Conservation (phyloP, 2,797 vertebrate species). For the Hoplostethus atlanticus region DNA sequence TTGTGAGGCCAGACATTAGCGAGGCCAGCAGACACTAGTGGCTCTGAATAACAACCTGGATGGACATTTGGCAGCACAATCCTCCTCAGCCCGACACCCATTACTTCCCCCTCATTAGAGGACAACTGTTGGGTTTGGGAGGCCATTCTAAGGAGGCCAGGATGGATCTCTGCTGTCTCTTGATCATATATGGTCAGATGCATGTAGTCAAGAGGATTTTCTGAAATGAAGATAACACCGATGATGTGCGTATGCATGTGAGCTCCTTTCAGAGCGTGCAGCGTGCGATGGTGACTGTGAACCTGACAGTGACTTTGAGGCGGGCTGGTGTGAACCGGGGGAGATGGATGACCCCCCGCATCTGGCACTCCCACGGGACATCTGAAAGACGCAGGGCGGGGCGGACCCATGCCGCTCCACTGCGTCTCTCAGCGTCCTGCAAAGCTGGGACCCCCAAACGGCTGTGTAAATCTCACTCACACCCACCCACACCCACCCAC, state of each 20-base stretch:
- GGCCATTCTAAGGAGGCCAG: slow-evolving; percentile 55
- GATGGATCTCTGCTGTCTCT: slow-evolving; percentile 55
- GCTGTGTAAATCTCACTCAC: slow-evolving; percentile 74
- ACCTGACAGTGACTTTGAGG: slow-evolving; percentile 65
- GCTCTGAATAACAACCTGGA: slow-evolving; percentile 84
- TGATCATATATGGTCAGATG: slow-evolving; percentile 16
- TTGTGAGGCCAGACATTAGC: slow-evolving; percentile 78
- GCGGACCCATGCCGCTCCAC: slow-evolving; percentile 81
- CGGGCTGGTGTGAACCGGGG: slow-evolving; percentile 51
- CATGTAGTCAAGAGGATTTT: neutral
- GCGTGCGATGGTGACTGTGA: slow-evolving; percentile 40
- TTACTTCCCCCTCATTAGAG: slow-evolving; percentile 87
- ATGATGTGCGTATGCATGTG: slow-evolving; percentile 1
- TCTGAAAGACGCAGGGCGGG: slow-evolving; percentile 86
- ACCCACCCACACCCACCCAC: neutral
- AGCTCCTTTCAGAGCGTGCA: slow-evolving; percentile 25
- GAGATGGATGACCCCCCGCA: slow-evolving; percentile 78
- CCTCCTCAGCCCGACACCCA: slow-evolving; percentile 74
- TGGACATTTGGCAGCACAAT: slow-evolving; percentile 82
- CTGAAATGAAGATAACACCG: slow-evolving; percentile 5
- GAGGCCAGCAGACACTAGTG: slow-evolving; percentile 62
- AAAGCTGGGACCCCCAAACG: slow-evolving; percentile 74
- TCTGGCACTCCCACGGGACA: slow-evolving; percentile 84
- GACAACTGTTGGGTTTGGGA: slow-evolving; percentile 74
- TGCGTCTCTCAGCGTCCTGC: slow-evolving; percentile 80